phyloP scores from a whole-genome alignment of 2,113 vertebrate genomes.

The Corydoras sp. region DNA sequence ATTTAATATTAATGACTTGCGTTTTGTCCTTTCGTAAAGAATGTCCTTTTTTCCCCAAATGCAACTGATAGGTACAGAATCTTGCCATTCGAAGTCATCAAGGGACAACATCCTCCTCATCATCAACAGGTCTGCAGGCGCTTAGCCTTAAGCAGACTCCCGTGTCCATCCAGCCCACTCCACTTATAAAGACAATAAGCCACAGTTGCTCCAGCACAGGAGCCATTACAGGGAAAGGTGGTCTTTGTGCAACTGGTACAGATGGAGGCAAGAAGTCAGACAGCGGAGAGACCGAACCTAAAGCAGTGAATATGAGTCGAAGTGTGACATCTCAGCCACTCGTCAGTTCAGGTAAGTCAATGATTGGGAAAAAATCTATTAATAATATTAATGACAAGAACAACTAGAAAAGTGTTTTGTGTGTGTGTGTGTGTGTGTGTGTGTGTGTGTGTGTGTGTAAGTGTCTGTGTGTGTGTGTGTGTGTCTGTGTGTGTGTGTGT shows the following conservation, averaged over 20 bases:
- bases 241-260: slow-evolving; percentile 32
- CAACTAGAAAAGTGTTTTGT: neutral
- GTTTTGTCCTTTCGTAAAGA: neutral
- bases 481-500: too few species aligned
- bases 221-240: slow-evolving; percentile 42
- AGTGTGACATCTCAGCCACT: slow-evolving; percentile 69
- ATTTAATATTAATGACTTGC: neutral
- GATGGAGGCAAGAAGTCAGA: slow-evolving; percentile 77
- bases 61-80: slow-evolving; percentile 74
- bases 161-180: slow-evolving; percentile 62
- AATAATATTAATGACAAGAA: neutral
- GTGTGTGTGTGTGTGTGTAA: too few species aligned
- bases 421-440: too few species aligned
- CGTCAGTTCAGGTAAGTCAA: slow-evolving; percentile 75
- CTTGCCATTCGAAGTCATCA: slow-evolving; percentile 78
- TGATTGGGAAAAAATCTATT: neutral
- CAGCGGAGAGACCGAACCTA: slow-evolving; percentile 61
- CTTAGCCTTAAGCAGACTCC: slow-evolving; percentile 77
- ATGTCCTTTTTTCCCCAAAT: neutral
- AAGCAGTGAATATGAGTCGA: slow-evolving; percentile 71
- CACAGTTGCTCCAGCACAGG: slow-evolving; percentile 47
- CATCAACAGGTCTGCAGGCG: slow-evolving; percentile 66
- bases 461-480: too few species aligned
- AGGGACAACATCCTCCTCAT: slow-evolving; percentile 51
- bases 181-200: slow-evolving; percentile 67